These are phyloP conservation scores for Eupithecia pulchellata DNA, from an alignment of 2,888 invertebrate species.

Conservation along the genomic window DNA sequence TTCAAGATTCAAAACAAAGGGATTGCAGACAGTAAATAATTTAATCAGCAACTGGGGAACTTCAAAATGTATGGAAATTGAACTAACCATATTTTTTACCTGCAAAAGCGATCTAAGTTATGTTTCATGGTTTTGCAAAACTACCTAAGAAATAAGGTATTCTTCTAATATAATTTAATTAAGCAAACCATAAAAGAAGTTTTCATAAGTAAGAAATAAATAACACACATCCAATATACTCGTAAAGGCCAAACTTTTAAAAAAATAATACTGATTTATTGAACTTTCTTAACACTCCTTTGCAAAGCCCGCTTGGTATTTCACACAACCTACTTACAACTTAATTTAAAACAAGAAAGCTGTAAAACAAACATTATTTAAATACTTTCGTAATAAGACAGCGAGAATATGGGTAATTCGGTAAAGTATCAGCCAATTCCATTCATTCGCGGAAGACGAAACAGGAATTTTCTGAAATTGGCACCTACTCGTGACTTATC, in stretches of 20 bases:
- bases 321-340: slow-evolving; percentile 13
- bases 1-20: slow-evolving; percentile 53
- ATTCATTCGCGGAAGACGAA: slow-evolving; percentile 42
- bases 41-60: neutral
- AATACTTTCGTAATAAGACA: slow-evolving; percentile 22
- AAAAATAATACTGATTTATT: slow-evolving; percentile 7
- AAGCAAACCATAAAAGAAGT: neutral
- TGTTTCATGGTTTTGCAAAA: neutral
- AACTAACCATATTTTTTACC: neutral
- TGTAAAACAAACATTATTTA: slow-evolving; percentile 18
- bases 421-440: slow-evolving; percentile 27
- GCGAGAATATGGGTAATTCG: slow-evolving; percentile 12
- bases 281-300: slow-evolving; percentile 7
- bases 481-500: slow-evolving; percentile 63
- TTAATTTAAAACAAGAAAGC: slow-evolving; percentile 23
- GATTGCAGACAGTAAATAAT: slow-evolving; percentile 7
- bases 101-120: no score
- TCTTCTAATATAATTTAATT: neutral
- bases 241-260: neutral
- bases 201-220: neutral
- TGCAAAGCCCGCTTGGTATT: slow-evolving; percentile 5
- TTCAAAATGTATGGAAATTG: neutral
- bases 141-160: neutral
- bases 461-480: slow-evolving; percentile 50
- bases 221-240: neutral